Evolutionary conservation across 2,113 vertebrate genomes (phyloP).

Genomic region (Marmota flaviventris): DNA sequence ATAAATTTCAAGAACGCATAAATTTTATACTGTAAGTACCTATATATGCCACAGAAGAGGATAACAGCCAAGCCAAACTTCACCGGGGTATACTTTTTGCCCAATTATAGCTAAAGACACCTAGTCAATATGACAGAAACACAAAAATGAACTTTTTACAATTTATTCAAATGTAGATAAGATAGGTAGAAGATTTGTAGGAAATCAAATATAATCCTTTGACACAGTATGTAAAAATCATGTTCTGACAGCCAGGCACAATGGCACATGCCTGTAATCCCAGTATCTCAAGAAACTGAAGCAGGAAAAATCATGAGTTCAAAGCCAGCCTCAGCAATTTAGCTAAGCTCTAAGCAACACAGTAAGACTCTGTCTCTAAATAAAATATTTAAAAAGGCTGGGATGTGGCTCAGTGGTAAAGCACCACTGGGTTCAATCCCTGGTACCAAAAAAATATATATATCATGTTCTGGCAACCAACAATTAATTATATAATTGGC

Average conservation of each 20-base stretch:
- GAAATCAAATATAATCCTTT: constrained; percentile 49
- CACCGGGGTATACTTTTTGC: constrained; percentile 37
- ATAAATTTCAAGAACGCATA: constrained; percentile 24
- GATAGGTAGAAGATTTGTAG: neutral
- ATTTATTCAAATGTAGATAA: constrained; percentile 62
- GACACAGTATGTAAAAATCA: constrained; percentile 34
- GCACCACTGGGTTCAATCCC: no score
- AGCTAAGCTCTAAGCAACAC: no score
- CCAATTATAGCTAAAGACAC: constrained; percentile 30
- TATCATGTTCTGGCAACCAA: constrained; percentile 39
- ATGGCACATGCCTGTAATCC: no score
- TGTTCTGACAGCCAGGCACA: no score
- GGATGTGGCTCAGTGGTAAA: no score
- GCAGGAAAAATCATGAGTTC: no score
- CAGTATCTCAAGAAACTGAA: no score
- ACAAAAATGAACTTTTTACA: constrained; percentile 43
- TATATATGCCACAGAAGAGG: neutral
- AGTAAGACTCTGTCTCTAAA: no score
- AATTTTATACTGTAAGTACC: neutral
- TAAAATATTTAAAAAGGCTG: no score
- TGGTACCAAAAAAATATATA: no score
- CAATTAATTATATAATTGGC: constrained; percentile 86
- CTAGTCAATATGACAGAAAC: constrained; percentile 45
- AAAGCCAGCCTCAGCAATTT: no score
- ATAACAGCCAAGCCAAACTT: neutral